Conservation (phyloP, 2,888 invertebrate genomes). For the Zeuzera pyrina region DNA sequence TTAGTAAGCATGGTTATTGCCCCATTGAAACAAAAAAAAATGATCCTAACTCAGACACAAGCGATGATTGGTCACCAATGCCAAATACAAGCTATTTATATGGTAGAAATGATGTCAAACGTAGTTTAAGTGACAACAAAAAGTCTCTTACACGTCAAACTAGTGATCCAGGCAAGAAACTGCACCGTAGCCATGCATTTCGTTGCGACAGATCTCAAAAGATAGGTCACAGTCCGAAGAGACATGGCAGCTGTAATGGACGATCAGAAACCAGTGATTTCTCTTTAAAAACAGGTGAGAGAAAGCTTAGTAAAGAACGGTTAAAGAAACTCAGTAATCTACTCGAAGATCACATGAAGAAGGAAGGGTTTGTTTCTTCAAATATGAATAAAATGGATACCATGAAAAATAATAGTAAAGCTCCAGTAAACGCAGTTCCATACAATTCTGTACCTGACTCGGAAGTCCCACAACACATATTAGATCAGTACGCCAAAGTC, state of each 20-base stretch:
- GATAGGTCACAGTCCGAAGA: constrained; percentile 37
- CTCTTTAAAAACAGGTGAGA: constrained; percentile 46
- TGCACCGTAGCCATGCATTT: constrained; percentile 75
- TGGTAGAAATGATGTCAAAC: constrained; percentile 42
- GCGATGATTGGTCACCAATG: constrained; percentile 26
- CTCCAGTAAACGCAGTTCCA: constrained; percentile 12
- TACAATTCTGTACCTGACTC: constrained; percentile 46
- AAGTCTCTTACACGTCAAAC: constrained; percentile 49
- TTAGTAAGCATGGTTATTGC: constrained; percentile 2
- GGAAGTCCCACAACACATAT: constrained; percentile 55
- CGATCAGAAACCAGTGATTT: constrained; percentile 50
- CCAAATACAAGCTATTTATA: constrained; percentile 57
- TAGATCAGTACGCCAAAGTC: constrained; percentile 63
- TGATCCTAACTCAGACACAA: constrained; percentile 23
- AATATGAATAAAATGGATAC: constrained; percentile 3
- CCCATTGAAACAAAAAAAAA: constrained; percentile 7
- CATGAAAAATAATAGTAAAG: background rate
- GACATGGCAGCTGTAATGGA: constrained; percentile 53
- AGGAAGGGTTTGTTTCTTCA: constrained; percentile 45
- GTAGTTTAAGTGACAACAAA: constrained; percentile 38
- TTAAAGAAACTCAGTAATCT: constrained; percentile 51
- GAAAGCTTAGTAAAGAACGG: constrained; percentile 50
- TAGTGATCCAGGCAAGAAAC: constrained; percentile 68
- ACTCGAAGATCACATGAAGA: constrained; percentile 58
- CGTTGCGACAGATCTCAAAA: constrained; percentile 66